These are phyloP conservation scores for Conistra vaccinii DNA, from an alignment of 2,888 invertebrate species.

Conservation along the genomic window DNA sequence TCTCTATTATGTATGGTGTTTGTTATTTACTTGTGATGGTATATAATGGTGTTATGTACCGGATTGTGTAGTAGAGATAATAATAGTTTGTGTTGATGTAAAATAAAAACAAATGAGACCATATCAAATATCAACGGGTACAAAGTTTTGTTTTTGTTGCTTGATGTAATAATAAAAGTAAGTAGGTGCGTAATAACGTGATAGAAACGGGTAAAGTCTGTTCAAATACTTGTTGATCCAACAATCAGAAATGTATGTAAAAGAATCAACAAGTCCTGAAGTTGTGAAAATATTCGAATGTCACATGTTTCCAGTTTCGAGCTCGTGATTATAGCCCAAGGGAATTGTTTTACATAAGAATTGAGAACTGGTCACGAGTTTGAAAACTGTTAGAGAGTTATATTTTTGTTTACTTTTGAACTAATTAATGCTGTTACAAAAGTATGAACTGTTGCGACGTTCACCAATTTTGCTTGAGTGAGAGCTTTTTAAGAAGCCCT, in stretches of 20 bases:
- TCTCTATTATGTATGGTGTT: conserved; percentile 43
- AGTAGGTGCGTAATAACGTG: neutral
- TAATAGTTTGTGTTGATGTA: conserved; percentile 2
- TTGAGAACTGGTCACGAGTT: conserved; percentile 13
- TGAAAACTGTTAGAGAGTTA: neutral
- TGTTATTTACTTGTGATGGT: conserved; percentile 40
- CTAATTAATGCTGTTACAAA: neutral
- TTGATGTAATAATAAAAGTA: conserved; percentile 19
- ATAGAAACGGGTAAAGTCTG: neutral
- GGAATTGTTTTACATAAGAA: conserved; percentile 23
- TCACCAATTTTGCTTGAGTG: neutral
- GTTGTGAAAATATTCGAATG: conserved; percentile 22
- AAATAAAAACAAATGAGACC: neutral
- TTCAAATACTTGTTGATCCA: conserved; percentile 41
- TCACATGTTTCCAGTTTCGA: conserved; percentile 4
- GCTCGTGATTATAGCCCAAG: conserved; percentile 1
- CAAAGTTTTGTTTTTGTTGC: neutral
- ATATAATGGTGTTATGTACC: conserved; percentile 31
- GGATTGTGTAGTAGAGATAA: neutral
- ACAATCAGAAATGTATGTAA: conserved; percentile 11
- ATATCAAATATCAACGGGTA: neutral
- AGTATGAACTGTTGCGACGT: too few species aligned
- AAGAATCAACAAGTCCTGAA: conserved; percentile 43
- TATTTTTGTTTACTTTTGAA: conserved; percentile 18
- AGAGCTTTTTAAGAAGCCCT: neutral